Evolutionary conservation across 1,140 invertebrate species (phyloP), one percentile per base, ranked within the genome.

Genomic region (Apis laboriosa): DNA sequence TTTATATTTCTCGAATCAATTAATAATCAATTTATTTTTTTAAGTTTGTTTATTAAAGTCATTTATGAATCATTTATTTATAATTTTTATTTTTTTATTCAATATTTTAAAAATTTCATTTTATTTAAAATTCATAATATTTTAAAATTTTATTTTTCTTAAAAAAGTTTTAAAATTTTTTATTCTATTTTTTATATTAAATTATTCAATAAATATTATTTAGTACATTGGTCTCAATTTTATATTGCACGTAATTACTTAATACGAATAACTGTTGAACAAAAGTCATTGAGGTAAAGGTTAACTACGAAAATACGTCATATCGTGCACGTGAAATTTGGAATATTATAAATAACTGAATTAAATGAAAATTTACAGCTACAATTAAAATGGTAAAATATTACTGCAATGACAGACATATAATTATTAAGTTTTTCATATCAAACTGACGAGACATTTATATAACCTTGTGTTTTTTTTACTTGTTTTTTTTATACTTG

Each of bases 231-330:
- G 2, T 49, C 13, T 49, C 17, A 9, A 71, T 55, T 72, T 80
- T 3, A 17, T 28, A 11, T 61, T 9, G 5, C 9, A 19, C 13
- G 9, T 51, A n/a, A 55, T 21, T n/a, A 53, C 9, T 61, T 51
- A 71, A 55, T 63, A 63, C 34, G 53, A 68, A 24, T 11, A 28
- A 61, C 12, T 53, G 55, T 1, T 19, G n/a, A 17, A 21, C 11
- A 49, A 70, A 78, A 15, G 34, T 60, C 66, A 60, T 15, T 17
- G 2, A 55, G 15, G 19, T 43, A 28, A 79, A 71, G 56, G 55
- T 53, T 71, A 53, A 79, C 51, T 21, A 67, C 9, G 24, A 60
- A 51, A 71, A 5, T 4, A 68, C n/a, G 76, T 71, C 66, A 34
- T 12, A 43, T 0, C 3, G 21, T 15, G 34, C 17, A 43, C 34